Base-by-base conservation (phyloP, 2,888 invertebrate genomes). In the Ectemnius cavifrons region DNA sequence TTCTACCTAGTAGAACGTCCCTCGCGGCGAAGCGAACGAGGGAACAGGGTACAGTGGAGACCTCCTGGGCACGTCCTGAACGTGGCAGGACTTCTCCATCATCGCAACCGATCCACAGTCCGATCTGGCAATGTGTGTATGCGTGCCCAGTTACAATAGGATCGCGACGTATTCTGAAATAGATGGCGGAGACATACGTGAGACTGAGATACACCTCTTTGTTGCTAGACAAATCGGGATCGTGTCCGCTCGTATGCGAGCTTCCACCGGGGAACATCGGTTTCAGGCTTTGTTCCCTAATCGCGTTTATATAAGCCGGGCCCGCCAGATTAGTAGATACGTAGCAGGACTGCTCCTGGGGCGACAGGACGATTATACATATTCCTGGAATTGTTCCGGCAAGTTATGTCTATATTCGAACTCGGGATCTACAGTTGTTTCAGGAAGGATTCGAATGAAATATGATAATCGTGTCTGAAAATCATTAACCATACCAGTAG, bases 141-240 rank as follows among this genome's bases (percentile, higher is more conserved):
- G 18, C 18, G 63, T 64, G 71, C 27, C 58, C 8, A 58, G 61
- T 27, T 61, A 82, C 77, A 82, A 82, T 83, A 62, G 66, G 56
- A 63, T 57, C 49, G 57, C 58, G 69, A 56, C 62, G 64, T 52
- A 75, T 73, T 6, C 68, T 65, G 74, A 74, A 73, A 76, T 76
- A 81, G 70, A 72, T 60, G 20, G 45, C 64, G 49, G 49, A 62
- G 52, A 37, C 56, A 45, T 28, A 59, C 13, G 60, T 27, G 11
- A 60, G 37, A 23, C n/a, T 28, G 16, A n/a, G 57, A 28, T 23
- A 59, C 14, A 28, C 8, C n/a, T 28, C 62, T 77, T 81, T 77
- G 83, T 83, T 27, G 52, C 37, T 1, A 59, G 80, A 83, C 79
- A 77, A 82, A 82, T 81, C 78, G 59, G 60, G 73, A 49, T 65